Base-by-base conservation (phyloP, 2,113 vertebrate species). In the Pithys albifrons region DNA sequence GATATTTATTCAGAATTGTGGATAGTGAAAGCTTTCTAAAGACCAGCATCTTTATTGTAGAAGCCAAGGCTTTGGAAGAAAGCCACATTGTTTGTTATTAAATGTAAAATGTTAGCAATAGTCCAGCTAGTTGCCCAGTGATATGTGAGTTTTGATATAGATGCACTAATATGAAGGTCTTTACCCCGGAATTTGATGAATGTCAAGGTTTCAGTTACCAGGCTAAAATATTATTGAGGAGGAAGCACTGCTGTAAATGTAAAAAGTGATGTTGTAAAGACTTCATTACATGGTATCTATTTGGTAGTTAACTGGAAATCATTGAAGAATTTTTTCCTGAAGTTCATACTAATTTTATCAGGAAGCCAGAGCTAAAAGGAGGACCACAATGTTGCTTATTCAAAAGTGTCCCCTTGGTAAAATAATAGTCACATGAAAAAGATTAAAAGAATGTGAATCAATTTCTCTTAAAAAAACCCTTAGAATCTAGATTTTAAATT, bases 61-160 rank as follows among this genome's bases (percentile, higher is more conserved):
- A 8, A 71, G 14, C 6, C 22, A 41, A 45, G 2, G 8, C 25
- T 70, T 39, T 16, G 72, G 35, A 41, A 87, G 80, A 84, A 2
- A 4, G 5, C 2, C 9, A 25, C 0, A 0, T n/a, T 48, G 8
- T 10, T 89, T 12, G 12, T 19, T 15, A 48, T 65, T 43, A 67
- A 58, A 84, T 67, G 13, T 46, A 17, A 75, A 76, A 14, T 37
- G 13, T 46, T 70, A 65, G 10, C n/a, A 43, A 3, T 22, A 73
- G 20, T 70, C 16, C 8, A 6, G 73, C 57, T 57, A 46, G 45
- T 49, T 80, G 22, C 9, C 69, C 52, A 80, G 55, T 25, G 13
- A 37, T 28, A 65, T 12, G 12, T 43, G 52, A 75, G 25, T 71
- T 92, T 74, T 81, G 19, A 70, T 51, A 18, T 23, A 87, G 29